Evolutionary conservation across 2,888 invertebrate genomes (phyloP).

Genomic region (Yponomeuta plumbellus): DNA sequence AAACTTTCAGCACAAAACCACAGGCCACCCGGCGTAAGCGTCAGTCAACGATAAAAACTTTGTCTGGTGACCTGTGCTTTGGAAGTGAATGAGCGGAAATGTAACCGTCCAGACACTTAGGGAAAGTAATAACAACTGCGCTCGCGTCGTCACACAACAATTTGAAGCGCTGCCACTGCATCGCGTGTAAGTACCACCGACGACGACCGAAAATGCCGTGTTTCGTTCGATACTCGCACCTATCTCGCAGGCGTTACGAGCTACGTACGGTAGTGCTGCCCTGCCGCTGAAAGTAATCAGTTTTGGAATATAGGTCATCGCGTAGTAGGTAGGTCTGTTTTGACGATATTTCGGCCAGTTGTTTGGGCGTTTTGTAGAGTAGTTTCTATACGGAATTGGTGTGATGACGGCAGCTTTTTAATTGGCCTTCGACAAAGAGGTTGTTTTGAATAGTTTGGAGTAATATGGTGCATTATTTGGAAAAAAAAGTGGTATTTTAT

Average conservation of each 20-base stretch:
- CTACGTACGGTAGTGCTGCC: no score
- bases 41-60: not conserved
- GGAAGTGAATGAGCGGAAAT: not conserved
- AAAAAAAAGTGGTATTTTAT: no score
- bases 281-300: not conserved
- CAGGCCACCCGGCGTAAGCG: not conserved
- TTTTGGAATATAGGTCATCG: slow-evolving; percentile 1
- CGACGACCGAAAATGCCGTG: no score
- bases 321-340: not conserved
- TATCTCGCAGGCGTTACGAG: no score
- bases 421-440: no score
- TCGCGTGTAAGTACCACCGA: not conserved
- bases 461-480: no score
- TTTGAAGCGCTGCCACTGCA: not conserved
- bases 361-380: not conserved
- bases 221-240: no score
- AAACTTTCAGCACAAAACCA: not conserved
- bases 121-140: not conserved
- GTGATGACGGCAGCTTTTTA: no score
- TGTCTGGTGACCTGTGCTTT: not conserved
- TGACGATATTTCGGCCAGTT: not conserved
- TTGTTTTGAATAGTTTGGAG: no score
- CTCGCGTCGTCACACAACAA: not conserved
- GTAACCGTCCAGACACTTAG: not conserved
- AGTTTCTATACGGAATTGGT: no score